A percentile compares a stretch with the other conserved stretches of the same genome.
These are phyloP conservation scores for Dasyurus viverrinus DNA, from an alignment of 2,113 vertebrate species.

Conservation along the genomic window DNA sequence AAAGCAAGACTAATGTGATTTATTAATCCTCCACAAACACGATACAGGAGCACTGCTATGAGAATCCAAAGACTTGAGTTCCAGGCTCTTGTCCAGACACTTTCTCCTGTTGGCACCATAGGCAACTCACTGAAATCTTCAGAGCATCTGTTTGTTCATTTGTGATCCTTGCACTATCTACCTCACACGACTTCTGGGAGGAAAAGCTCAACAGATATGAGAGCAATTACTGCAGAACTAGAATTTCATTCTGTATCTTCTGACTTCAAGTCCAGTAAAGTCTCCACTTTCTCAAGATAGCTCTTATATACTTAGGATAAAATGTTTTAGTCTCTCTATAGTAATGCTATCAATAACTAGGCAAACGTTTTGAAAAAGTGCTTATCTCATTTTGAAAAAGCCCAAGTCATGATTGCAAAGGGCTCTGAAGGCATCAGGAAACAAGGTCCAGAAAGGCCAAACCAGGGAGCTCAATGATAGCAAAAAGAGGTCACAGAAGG, in stretches of 20 bases:
- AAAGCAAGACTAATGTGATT: background rate
- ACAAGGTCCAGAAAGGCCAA: background rate
- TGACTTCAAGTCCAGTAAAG: background rate
- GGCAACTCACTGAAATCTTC: background rate
- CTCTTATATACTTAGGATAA: background rate
- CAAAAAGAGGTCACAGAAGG: background rate
- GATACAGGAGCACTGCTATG: background rate
- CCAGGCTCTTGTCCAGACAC: background rate
- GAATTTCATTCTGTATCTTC: background rate
- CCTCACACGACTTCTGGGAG: background rate
- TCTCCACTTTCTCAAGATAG: background rate
- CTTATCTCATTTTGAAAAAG: background rate
- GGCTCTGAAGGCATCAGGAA: background rate
- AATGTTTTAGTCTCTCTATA: background rate
- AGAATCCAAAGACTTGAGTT: background rate
- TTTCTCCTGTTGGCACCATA: background rate
- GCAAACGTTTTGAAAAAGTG: background rate
- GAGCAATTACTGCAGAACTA: background rate
- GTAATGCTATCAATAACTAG: background rate
- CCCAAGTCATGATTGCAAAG: background rate
- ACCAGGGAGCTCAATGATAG: background rate
- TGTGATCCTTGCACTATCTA: background rate
- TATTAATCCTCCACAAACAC: background rate
- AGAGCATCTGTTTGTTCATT: background rate
- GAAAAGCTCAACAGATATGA: background rate